Conservation (phyloP, 2,888 invertebrate species). For the Cerastis rubricosa region DNA sequence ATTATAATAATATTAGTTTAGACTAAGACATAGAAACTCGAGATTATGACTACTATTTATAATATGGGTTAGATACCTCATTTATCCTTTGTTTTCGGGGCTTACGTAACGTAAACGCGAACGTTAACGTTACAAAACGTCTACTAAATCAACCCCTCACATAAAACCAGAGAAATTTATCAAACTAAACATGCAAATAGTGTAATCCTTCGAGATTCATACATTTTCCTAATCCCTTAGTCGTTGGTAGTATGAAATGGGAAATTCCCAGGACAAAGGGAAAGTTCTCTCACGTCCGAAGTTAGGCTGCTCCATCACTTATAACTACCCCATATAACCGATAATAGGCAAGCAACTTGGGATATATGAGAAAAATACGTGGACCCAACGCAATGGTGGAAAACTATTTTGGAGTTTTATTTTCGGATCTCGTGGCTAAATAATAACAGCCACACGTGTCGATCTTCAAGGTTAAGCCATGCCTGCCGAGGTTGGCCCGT, state of each 20-base stretch:
- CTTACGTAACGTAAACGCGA: neutral
- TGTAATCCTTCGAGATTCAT: conserved; percentile 45
- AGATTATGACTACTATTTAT: neutral
- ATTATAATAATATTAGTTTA: too few species aligned
- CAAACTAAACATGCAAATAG: conserved; percentile 52
- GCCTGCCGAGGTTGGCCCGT: too few species aligned
- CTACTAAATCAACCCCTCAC: conserved; percentile 17
- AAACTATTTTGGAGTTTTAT: conserved; percentile 1
- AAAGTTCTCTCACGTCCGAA: conserved; percentile 64
- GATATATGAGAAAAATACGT: conserved; percentile 62
- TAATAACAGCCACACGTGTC: too few species aligned
- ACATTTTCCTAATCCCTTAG: conserved; percentile 44
- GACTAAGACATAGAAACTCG: neutral
- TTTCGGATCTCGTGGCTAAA: too few species aligned
- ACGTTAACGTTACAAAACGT: neutral
- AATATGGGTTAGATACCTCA: neutral
- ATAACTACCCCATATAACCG: conserved; percentile 61
- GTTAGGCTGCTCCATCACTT: conserved; percentile 60
- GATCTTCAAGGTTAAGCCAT: too few species aligned
- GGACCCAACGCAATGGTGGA: conserved; percentile 11
- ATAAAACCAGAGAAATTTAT: conserved; percentile 19
- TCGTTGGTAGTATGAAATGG: conserved; percentile 44
- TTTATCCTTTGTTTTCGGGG: neutral
- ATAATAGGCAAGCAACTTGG: conserved; percentile 52
- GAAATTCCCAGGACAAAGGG: conserved; percentile 47